Base-by-base conservation (phyloP, 2,888 invertebrate species). In the Labia minor region DNA sequence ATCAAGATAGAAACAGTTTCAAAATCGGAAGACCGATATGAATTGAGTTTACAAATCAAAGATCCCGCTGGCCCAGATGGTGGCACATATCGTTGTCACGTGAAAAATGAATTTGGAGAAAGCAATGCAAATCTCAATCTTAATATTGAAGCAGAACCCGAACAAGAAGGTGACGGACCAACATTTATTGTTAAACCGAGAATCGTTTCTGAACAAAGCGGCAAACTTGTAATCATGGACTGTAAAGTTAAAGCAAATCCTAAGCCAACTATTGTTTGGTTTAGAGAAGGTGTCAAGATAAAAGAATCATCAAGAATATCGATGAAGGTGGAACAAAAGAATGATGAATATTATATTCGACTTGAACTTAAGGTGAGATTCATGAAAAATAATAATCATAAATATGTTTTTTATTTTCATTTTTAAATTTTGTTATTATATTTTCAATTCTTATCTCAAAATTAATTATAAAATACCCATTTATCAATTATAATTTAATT, bases 61-160 rank as follows among this genome's bases (percentile, higher is more conserved):
- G 89, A 90, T 77, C 91, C 91, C 19, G 81, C 87, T 65, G 87
- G 86, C 70, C 83, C 86, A 19, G 93, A 94, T 76, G 91, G 91
- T 69, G 93, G 93, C 61, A 86, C 89, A 49, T 94, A 93, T 78
- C 89, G 95, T 76, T 96, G 97, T 80, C 91, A 95, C 78, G 93
- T 95, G 69, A 89, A 89, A 80, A 98, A 96, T 77, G 92, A 95
- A 79, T 92, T 86, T 77, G 98, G 98, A 70, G 97, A 97, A 81
- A 92, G 94, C 74, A 96, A 95, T 78, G 95, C 96, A 70, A 96
- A 96, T 78, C 84, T 98, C 66, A 95, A 96, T 75, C 82, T 98
- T 68, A 97, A 98, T 78, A 95, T 98, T 77, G 95, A 96, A 83
- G 95, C 97, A 74, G 92, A 92, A 79, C 88, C 92, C n/a, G 92